Evolutionary conservation across 2,888 invertebrate species (phyloP).

Genomic region (Yponomeuta malinellus): DNA sequence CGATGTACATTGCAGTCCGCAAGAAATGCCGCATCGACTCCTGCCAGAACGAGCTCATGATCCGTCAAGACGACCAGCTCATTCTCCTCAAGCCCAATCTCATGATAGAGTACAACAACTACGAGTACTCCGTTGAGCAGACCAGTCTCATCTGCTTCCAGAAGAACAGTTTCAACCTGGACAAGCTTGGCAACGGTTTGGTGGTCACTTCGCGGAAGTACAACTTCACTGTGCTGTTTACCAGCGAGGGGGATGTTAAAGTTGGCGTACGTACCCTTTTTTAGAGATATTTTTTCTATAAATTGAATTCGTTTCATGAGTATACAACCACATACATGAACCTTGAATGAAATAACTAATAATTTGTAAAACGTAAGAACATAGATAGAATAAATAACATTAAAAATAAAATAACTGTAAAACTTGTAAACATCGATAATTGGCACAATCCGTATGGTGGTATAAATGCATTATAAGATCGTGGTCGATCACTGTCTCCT

Average conservation of each 20-base stretch:
- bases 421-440: too few species aligned
- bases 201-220: constrained; percentile 81
- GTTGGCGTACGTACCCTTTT: constrained; percentile 75
- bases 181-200: constrained; percentile 80
- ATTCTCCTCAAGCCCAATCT: constrained; percentile 78
- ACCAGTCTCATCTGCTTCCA: constrained; percentile 77
- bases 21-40: constrained; percentile 77
- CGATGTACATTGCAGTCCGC: constrained; percentile 59
- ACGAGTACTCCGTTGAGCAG: constrained; percentile 76
- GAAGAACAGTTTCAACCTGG: constrained; percentile 79
- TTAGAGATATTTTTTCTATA: not conserved
- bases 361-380: too few species aligned
- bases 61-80: constrained; percentile 76
- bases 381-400: too few species aligned
- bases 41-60: constrained; percentile 79
- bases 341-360: too few species aligned
- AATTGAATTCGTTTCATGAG: too few species aligned
- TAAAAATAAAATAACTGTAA: too few species aligned
- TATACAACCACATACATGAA: too few species aligned
- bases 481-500: too few species aligned
- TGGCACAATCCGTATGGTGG: too few species aligned
- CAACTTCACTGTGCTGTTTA: constrained; percentile 85
- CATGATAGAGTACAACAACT: constrained; percentile 81
- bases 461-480: too few species aligned
- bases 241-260: constrained; percentile 79